These are phyloP conservation scores for Chiloscyllium punctatum DNA, from an alignment of 2,797 vertebrate genomes.

Conservation along the genomic window DNA sequence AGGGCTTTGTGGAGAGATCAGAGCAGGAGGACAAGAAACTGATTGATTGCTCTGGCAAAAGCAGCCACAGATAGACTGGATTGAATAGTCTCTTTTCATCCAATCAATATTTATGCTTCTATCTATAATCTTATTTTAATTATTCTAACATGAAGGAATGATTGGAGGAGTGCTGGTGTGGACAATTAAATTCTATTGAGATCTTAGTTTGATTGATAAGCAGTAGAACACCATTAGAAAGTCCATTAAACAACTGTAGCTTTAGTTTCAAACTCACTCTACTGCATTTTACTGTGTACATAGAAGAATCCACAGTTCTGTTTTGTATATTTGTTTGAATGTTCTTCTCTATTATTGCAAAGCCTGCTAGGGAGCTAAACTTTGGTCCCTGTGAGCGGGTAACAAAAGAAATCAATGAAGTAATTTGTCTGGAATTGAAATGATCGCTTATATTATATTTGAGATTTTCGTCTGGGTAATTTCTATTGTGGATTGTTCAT, in stretches of 20 bases:
- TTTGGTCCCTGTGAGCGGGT: not conserved
- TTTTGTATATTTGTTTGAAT: not conserved
- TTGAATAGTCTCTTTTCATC: not conserved
- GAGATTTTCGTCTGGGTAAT: not conserved
- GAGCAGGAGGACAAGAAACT: not conserved
- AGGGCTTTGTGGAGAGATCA: not conserved
- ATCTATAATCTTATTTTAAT: not conserved
- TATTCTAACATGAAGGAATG: not conserved
- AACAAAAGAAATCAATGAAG: not conserved
- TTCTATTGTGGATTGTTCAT: not conserved
- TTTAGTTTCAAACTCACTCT: not conserved
- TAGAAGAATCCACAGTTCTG: not conserved
- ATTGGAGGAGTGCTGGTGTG: not conserved
- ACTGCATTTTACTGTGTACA: not conserved
- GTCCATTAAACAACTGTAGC: not conserved
- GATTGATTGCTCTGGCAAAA: not conserved
- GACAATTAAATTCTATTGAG: not conserved
- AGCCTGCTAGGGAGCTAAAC: not conserved
- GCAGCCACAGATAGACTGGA: no score
- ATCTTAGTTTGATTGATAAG: not conserved
- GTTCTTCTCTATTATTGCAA: not conserved
- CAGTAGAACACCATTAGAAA: no score
- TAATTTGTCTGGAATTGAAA: not conserved
- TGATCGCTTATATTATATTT: not conserved
- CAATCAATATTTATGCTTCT: not conserved